Conservation (phyloP, 2,888 invertebrate species). For the Craniophora ligustri region DNA sequence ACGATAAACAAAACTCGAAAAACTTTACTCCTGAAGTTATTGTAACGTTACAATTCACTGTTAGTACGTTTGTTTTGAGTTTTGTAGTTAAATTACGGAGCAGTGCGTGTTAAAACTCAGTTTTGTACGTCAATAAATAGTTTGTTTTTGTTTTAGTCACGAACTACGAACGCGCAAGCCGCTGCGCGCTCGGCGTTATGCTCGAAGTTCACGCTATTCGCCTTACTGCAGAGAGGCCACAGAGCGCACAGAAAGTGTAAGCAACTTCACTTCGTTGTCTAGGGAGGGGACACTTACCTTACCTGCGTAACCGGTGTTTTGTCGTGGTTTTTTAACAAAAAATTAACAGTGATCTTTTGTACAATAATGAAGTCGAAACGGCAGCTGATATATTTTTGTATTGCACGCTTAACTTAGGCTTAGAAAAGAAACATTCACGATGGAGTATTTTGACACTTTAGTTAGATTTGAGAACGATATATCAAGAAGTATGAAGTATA, state of each 20-base stretch:
- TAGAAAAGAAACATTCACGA: not conserved
- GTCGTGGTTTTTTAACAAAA: conserved; percentile 49
- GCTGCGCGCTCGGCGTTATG: conserved; percentile 37
- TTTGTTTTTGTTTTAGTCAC: conserved; percentile 81
- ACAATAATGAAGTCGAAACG: conserved; percentile 55
- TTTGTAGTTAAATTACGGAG: conserved; percentile 69
- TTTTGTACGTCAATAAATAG: conserved; percentile 72
- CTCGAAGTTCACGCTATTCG: conserved; percentile 60
- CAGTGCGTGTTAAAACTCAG: conserved; percentile 75
- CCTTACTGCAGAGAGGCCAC: conserved; percentile 44
- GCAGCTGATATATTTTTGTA: conserved; percentile 46
- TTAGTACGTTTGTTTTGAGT: conserved; percentile 72
- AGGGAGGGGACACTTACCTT: conserved; percentile 63
- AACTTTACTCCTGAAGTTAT: conserved; percentile 66
- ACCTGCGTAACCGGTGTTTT: conserved; percentile 63
- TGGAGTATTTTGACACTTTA: not conserved
- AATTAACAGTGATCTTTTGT: conserved; percentile 54
- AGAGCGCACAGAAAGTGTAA: conserved; percentile 58
- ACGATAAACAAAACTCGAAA: conserved; percentile 77
- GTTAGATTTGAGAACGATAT: not conserved
- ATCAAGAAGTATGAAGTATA: not conserved
- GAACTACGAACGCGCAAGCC: conserved; percentile 52
- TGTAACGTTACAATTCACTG: conserved; percentile 67
- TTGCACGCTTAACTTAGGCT: conserved; percentile 9
- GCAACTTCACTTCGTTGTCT: conserved; percentile 64